phyloP scores from a whole-genome alignment of 2,888 invertebrate genomes.

The Parnassius smintheus region DNA sequence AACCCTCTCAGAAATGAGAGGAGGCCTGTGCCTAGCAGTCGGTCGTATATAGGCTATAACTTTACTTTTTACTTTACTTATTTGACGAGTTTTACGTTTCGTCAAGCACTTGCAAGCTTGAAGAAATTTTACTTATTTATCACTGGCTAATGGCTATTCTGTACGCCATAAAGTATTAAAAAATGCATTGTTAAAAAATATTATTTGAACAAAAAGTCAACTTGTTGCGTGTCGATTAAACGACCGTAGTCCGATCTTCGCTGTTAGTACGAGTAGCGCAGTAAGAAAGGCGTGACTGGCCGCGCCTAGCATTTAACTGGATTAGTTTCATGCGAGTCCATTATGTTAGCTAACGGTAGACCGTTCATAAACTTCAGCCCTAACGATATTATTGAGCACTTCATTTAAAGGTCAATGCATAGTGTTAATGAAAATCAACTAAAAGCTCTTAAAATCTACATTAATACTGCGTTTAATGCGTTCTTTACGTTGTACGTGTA shows the following conservation, averaged over 20 bases:
- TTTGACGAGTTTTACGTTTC: too few relatives aligned
- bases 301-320: slow-evolving; percentile 27
- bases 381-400: slow-evolving; percentile 11
- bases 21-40: too few relatives aligned
- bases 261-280: slow-evolving; percentile 9
- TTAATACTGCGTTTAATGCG: too few relatives aligned
- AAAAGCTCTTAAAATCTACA: too few relatives aligned
- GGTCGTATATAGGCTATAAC: too few relatives aligned
- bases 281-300: slow-evolving; percentile 27
- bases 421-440: slow-evolving; percentile 9
- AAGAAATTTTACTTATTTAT: too few relatives aligned
- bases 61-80: too few relatives aligned
- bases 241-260: slow-evolving; percentile 11
- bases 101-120: too few relatives aligned
- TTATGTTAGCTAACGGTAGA: slow-evolving; percentile 14
- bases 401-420: slow-evolving; percentile 19
- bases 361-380: slow-evolving; percentile 9
- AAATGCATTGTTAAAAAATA: slow-evolving; percentile 30
- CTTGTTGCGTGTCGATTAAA: slow-evolving; percentile 26
- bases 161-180: neutral
- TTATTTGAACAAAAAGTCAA: slow-evolving; percentile 18
- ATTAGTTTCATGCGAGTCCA: slow-evolving; percentile 25
- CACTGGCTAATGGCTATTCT: too few relatives aligned
- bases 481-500: too few relatives aligned
- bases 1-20: too few relatives aligned